These are phyloP conservation scores for Platerodrilus igneus DNA, from an alignment of 2,888 invertebrate species.

Conservation along the genomic window DNA sequence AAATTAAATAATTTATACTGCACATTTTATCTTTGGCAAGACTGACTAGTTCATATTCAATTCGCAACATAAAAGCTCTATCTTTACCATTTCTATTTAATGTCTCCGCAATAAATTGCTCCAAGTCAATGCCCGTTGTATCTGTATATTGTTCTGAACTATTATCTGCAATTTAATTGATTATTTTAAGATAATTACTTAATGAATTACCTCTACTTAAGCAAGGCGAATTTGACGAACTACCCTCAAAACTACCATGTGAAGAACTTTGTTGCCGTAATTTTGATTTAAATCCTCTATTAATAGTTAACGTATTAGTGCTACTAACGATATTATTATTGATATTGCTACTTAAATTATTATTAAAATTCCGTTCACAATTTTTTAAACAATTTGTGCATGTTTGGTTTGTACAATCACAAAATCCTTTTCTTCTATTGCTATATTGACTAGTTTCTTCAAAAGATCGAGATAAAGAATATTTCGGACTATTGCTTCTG, in stretches of 20 bases:
- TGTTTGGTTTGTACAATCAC: slow-evolving; percentile 30
- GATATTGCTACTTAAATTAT: slow-evolving; percentile 37
- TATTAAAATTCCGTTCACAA: slow-evolving; percentile 39
- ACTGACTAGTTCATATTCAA: slow-evolving; percentile 81
- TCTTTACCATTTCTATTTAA: slow-evolving; percentile 88
- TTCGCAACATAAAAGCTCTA: slow-evolving; percentile 74
- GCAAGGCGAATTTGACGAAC: slow-evolving; percentile 53
- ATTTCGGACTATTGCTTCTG: slow-evolving; percentile 3
- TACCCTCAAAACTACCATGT: slow-evolving; percentile 50
- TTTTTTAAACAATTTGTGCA: slow-evolving; percentile 40
- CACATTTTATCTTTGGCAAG: slow-evolving; percentile 80
- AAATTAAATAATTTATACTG: slow-evolving; percentile 37
- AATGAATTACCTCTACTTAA: slow-evolving; percentile 52
- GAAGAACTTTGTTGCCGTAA: slow-evolving; percentile 45
- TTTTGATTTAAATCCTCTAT: slow-evolving; percentile 38
- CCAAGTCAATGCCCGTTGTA: slow-evolving; percentile 74
- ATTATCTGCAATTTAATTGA: slow-evolving; percentile 67
- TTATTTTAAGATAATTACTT: slow-evolving; percentile 9
- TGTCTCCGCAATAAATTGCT: slow-evolving; percentile 84
- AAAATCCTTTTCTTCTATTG: slow-evolving; percentile 33
- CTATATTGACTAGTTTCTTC: slow-evolving; percentile 47
- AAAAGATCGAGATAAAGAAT: slow-evolving; percentile 11
- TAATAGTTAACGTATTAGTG: slow-evolving; percentile 39
- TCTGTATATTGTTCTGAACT: slow-evolving; percentile 72
- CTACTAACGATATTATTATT: slow-evolving; percentile 37